These are phyloP conservation scores for Drosophila kokeensis DNA, from an alignment of 2,888 invertebrate species.

Conservation along the genomic window DNA sequence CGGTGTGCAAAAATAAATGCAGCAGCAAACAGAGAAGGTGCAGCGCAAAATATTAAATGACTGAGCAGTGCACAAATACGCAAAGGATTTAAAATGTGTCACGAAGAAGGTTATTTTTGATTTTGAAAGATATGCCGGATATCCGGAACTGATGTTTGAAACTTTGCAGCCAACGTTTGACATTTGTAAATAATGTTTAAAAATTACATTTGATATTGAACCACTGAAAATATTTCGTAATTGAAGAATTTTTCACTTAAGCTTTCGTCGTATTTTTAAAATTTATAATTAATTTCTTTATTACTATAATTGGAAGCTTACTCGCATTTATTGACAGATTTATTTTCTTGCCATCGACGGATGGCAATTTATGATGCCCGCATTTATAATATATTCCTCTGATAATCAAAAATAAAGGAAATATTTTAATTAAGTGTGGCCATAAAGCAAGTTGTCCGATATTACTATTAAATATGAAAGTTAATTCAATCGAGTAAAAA, in stretches of 20 bases:
- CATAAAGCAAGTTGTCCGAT: conserved; percentile 3
- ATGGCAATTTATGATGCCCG: conserved; percentile 43
- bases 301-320: conserved; percentile 48
- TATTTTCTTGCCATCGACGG: conserved; percentile 34
- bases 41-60: conserved; percentile 10
- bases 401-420: conserved; percentile 17
- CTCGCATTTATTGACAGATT: conserved; percentile 51
- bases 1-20: conserved; percentile 30
- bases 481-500: neutral
- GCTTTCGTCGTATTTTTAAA: conserved; percentile 27
- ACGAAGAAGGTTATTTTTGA: conserved; percentile 47
- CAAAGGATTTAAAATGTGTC: conserved; percentile 21
- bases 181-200: neutral
- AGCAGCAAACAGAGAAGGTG: conserved; percentile 30
- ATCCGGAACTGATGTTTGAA: neutral
- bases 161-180: neutral
- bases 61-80: neutral
- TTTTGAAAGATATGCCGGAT: neutral
- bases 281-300: conserved; percentile 66
- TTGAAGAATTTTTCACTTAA: conserved; percentile 2
- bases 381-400: conserved; percentile 29
- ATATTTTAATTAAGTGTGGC: conserved; percentile 51
- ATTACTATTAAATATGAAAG: neutral
- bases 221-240: conserved; percentile 4
- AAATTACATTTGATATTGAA: neutral